Percentiles rank a stretch among this genome's conserved stretches.
phyloP scores from a whole-genome alignment of 2,113 vertebrate genomes.

The Irena cyanogastra region DNA sequence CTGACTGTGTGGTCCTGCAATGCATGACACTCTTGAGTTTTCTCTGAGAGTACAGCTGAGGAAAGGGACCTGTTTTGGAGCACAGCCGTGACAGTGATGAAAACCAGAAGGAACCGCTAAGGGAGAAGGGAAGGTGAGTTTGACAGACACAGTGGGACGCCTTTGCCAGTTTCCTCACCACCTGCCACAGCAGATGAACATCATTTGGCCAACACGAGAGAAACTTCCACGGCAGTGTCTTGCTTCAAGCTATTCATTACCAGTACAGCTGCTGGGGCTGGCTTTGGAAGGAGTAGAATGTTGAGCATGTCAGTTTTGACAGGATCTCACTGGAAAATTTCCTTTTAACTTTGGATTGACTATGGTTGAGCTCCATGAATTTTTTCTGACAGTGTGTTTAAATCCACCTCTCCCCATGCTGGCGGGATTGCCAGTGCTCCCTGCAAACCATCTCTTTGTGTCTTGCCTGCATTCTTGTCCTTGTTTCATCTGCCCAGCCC shows the following conservation, averaged over 20 bases:
- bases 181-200: slow-evolving; percentile 3
- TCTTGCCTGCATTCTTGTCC: not conserved
- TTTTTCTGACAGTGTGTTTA: not conserved
- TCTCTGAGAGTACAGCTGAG: not conserved
- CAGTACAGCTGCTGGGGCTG: not conserved
- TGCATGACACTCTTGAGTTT: not conserved
- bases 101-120: not conserved
- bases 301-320: not conserved
- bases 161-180: slow-evolving; percentile 6
- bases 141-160: not conserved
- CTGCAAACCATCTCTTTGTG: not conserved
- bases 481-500: not conserved
- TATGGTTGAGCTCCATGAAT: not conserved
- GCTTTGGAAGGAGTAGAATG: not conserved
- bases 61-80: not conserved
- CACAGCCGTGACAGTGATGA: not conserved
- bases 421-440: not conserved
- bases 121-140: not conserved
- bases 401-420: not conserved
- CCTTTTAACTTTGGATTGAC: not conserved
- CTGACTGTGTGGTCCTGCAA: not conserved
- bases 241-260: not conserved
- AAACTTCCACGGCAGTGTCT: not conserved
- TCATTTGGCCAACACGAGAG: not conserved
- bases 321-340: slow-evolving; percentile 1